Evolutionary conservation across 2,797 vertebrate species (phyloP).

Genomic region (Catostomus latipinnis): DNA sequence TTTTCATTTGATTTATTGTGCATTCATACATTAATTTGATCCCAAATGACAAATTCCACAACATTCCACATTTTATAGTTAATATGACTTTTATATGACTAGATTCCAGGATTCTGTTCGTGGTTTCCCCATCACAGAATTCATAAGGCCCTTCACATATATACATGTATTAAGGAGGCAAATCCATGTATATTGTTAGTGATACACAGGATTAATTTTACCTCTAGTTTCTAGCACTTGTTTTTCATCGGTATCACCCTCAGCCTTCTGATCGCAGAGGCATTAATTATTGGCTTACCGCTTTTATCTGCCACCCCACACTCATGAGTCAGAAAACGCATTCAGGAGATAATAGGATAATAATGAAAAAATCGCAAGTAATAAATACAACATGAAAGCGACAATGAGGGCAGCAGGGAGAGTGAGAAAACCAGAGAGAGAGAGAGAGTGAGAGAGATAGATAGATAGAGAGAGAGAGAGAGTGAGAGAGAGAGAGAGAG

Average conservation of each 20-base stretch:
- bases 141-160: neutral
- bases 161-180: constrained; percentile 4
- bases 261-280: constrained; percentile 30
- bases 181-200: constrained; percentile 3
- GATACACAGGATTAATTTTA: neutral
- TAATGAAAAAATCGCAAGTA: constrained; percentile 55
- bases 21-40: too few species aligned
- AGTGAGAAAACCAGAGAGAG: neutral
- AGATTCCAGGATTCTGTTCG: too few species aligned
- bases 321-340: constrained; percentile 52
- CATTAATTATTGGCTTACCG: constrained; percentile 45
- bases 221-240: constrained; percentile 21
- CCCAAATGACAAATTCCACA: too few species aligned
- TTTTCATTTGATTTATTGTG: too few species aligned
- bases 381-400: constrained; percentile 59
- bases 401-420: constrained; percentile 47
- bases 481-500: neutral
- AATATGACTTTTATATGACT: too few species aligned
- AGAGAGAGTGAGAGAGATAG: neutral
- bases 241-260: constrained; percentile 40
- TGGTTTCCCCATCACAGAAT: too few species aligned
- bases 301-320: constrained; percentile 42
- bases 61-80: too few species aligned
- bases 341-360: constrained; percentile 57
- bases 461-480: too few species aligned